A percentile compares a stretch with the other conserved stretches of the same genome.
Evolutionary conservation across 30 jellyfish, hydroid and myxozoan species (phyloP).

Genomic region (Sanderia malayensis): DNA sequence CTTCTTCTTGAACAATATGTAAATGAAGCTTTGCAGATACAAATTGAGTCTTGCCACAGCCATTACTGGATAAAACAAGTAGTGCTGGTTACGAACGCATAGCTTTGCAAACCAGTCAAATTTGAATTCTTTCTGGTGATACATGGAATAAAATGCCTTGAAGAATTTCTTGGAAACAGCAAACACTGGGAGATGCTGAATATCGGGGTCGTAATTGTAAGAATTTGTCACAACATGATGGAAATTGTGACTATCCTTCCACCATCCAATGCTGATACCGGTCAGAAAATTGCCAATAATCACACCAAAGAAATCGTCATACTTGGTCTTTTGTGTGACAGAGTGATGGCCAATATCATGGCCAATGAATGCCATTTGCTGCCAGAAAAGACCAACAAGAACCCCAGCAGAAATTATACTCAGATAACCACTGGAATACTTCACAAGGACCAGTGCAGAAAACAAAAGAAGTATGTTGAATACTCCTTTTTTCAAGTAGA

Average conservation of each 20-base stretch:
- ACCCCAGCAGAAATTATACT: constrained; percentile 58
- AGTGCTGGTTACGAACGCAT: constrained; percentile 76
- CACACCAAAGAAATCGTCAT: constrained; percentile 70
- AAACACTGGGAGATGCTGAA: constrained; percentile 89
- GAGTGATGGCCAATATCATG: constrained; percentile 97
- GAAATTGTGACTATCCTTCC: constrained; percentile 88
- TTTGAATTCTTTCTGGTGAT: constrained; percentile 60
- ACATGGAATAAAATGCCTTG: constrained; percentile 70
- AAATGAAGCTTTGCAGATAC: constrained; percentile 83
- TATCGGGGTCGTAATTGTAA: constrained; percentile 84
- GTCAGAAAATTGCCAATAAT: constrained; percentile 77
- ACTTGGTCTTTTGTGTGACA: constrained; percentile 64
- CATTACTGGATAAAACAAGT: constrained; percentile 80
- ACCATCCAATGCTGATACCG: constrained; percentile 95
- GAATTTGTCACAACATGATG: constrained; percentile 94
- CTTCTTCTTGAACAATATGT: constrained; percentile 17
- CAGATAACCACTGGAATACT: constrained; percentile 33
- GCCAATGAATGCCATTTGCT: constrained; percentile 96
- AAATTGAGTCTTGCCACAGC: constrained; percentile 86
- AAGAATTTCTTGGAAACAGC: constrained; percentile 83
- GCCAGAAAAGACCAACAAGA: constrained; percentile 89
- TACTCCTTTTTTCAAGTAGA: constrained; percentile 46
- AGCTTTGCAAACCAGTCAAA: constrained; percentile 61
- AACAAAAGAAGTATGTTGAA: constrained; percentile 46
- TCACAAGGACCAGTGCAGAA: constrained; percentile 23